Percentiles rank a stretch among this genome's conserved stretches.
phyloP scores from a whole-genome alignment of 1,140 invertebrate species.

The Drosophila busckii region DNA sequence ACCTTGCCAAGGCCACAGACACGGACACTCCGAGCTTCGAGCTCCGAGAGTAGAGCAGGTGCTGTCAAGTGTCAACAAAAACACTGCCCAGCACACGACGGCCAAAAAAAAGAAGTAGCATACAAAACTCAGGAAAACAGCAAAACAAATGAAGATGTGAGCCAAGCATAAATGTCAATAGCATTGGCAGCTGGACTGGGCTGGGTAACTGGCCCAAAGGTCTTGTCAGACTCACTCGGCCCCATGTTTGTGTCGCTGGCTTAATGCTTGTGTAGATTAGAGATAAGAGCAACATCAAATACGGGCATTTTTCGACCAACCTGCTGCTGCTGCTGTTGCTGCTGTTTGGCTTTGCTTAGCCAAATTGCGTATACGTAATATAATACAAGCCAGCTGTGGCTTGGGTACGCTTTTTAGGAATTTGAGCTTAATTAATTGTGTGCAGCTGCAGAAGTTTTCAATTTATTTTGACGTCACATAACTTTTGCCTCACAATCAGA shows the following conservation, averaged over 20 bases:
- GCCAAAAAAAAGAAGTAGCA: slow-evolving; percentile 41
- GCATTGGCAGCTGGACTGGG: slow-evolving; percentile 51
- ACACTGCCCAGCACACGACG: slow-evolving; percentile 16
- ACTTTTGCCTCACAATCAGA: slow-evolving; percentile 20
- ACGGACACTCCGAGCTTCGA: too few relatives aligned
- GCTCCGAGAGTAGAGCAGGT: slow-evolving; percentile 39
- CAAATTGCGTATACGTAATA: slow-evolving; percentile 49
- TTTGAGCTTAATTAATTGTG: slow-evolving; percentile 39
- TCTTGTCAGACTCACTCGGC: slow-evolving; percentile 6
- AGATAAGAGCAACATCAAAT: slow-evolving; percentile 66
- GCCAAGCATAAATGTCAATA: slow-evolving; percentile 72
- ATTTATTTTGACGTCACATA: too few relatives aligned
- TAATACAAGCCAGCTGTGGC: slow-evolving; percentile 46
- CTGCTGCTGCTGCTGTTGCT: too few relatives aligned
- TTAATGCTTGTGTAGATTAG: slow-evolving; percentile 72
- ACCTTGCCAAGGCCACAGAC: too few relatives aligned
- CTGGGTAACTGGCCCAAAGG: slow-evolving; percentile 42
- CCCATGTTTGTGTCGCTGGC: slow-evolving; percentile 53
- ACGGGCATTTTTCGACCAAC: slow-evolving; percentile 21
- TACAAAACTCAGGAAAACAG: slow-evolving; percentile 11
- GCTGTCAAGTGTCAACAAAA: slow-evolving; percentile 67
- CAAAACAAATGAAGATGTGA: slow-evolving; percentile 13
- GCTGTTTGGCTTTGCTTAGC: slow-evolving; percentile 18
- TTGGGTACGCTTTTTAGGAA: slow-evolving; percentile 11
- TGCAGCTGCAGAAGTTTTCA: slow-evolving; percentile 22